Conservation (phyloP, 2,888 invertebrate genomes). For the Scelioninae gen. 1 region DNA sequence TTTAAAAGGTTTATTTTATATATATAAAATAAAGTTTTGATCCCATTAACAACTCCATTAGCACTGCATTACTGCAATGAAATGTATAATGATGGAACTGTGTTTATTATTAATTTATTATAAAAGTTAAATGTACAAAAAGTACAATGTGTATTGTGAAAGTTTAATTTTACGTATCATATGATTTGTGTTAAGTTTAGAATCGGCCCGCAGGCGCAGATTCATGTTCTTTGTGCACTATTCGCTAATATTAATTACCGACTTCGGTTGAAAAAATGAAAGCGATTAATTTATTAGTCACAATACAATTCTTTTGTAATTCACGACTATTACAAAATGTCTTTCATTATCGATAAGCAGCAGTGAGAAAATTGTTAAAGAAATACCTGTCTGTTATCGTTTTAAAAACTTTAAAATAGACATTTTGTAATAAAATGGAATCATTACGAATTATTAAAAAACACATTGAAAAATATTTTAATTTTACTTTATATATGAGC, state of each 20-base stretch:
- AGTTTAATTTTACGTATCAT: slow-evolving; percentile 34
- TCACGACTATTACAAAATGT: neutral
- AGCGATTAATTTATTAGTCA: neutral
- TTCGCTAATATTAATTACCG: slow-evolving; percentile 25
- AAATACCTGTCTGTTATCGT: neutral
- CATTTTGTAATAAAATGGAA: no score
- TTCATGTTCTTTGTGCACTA: slow-evolving; percentile 2
- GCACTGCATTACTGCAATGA: slow-evolving; percentile 39
- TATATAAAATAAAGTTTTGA: neutral
- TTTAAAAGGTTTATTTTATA: no score
- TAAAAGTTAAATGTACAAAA: slow-evolving; percentile 30
- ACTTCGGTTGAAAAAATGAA: neutral
- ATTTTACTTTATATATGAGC: no score
- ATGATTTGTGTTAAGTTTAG: slow-evolving; percentile 14
- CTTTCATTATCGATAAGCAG: neutral
- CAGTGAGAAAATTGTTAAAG: neutral
- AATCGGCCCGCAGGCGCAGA: slow-evolving; percentile 3
- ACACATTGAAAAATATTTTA: no score
- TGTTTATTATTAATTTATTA: slow-evolving; percentile 19
- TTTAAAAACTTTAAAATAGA: no score
- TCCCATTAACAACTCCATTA: slow-evolving; percentile 38
- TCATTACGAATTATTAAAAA: no score
- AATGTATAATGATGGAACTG: slow-evolving; percentile 24
- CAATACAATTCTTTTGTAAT: slow-evolving; percentile 6
- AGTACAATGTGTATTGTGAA: slow-evolving; percentile 28